Conservation (phyloP, 2,113 vertebrate species). For the Phyllostomus discolor region DNA sequence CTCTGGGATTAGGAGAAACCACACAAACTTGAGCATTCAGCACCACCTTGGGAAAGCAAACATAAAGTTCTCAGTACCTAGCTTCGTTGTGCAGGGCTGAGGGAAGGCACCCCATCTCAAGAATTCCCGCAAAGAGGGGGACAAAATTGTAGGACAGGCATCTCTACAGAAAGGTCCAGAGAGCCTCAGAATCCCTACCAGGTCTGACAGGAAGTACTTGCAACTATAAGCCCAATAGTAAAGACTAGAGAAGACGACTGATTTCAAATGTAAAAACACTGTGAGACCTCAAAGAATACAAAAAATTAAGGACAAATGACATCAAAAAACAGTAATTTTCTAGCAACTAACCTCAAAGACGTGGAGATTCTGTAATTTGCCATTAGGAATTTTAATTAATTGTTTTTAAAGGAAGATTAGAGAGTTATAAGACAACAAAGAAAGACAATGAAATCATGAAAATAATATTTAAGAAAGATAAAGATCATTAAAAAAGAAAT, state of each 20-base stretch:
- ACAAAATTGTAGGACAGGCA: not conserved
- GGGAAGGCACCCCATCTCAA: not conserved
- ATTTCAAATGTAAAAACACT: not conserved
- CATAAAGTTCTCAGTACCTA: not conserved
- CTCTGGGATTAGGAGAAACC: not conserved
- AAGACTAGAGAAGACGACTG: not conserved
- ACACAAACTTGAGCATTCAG: not conserved
- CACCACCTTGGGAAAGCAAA: not conserved
- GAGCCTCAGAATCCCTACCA: not conserved
- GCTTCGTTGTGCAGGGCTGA: not conserved
- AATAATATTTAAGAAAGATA: not conserved
- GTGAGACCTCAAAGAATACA: not conserved
- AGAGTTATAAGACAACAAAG: not conserved
- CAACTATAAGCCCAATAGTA: not conserved
- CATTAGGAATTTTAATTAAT: not conserved
- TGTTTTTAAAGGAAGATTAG: not conserved
- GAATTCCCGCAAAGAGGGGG: no score
- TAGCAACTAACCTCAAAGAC: not conserved
- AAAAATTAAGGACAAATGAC: not conserved
- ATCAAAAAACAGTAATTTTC: not conserved
- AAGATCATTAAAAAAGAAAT: not conserved
- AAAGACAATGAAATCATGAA: not conserved
- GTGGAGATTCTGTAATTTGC: not conserved
- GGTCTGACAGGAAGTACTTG: not conserved
- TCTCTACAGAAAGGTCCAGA: not conserved